These are phyloP conservation scores for Philereme vetulata DNA, from an alignment of 2,888 invertebrate genomes.

Conservation along the genomic window DNA sequence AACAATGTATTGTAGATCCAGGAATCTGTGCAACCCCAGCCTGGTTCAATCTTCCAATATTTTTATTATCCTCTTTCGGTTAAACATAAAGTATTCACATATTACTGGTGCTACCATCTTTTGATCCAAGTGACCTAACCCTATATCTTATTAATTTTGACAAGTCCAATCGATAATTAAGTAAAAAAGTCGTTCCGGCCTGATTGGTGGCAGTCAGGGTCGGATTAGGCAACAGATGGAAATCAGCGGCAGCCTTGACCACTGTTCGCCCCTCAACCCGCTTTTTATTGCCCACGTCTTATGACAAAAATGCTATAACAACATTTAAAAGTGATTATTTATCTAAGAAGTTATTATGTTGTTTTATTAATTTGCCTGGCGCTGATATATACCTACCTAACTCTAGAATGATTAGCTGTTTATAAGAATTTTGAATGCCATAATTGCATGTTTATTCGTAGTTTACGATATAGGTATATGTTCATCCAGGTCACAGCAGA, in stretches of 20 bases:
- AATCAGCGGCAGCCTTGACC: slow-evolving; percentile 74
- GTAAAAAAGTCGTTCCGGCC: slow-evolving; percentile 79
- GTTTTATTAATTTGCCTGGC: too few relatives aligned
- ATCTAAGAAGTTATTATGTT: slow-evolving; percentile 28
- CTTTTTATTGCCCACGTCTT: slow-evolving; percentile 54
- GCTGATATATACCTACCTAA: too few relatives aligned
- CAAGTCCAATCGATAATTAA: slow-evolving; percentile 66
- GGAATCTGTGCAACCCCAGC: background rate
- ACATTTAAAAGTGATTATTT: slow-evolving; percentile 27
- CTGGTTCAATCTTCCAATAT: background rate
- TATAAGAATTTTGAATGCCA: too few relatives aligned
- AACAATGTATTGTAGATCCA: background rate
- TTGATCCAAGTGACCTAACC: slow-evolving; percentile 25
- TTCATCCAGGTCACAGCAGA: slow-evolving; percentile 45
- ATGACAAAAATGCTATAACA: slow-evolving; percentile 40
- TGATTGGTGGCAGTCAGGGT: slow-evolving; percentile 78
- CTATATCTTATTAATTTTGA: slow-evolving; percentile 37
- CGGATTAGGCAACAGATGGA: slow-evolving; percentile 76
- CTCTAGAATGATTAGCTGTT: too few relatives aligned
- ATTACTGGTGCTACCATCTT: slow-evolving; percentile 25
- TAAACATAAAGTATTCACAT: background rate
- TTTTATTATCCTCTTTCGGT: too few relatives aligned
- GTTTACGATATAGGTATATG: slow-evolving; percentile 9
- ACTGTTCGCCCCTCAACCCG: slow-evolving; percentile 69
- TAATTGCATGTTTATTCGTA: background rate